These are phyloP conservation scores for Hybognathus amarus DNA, from an alignment of 2,797 vertebrate genomes.

Conservation along the genomic window DNA sequence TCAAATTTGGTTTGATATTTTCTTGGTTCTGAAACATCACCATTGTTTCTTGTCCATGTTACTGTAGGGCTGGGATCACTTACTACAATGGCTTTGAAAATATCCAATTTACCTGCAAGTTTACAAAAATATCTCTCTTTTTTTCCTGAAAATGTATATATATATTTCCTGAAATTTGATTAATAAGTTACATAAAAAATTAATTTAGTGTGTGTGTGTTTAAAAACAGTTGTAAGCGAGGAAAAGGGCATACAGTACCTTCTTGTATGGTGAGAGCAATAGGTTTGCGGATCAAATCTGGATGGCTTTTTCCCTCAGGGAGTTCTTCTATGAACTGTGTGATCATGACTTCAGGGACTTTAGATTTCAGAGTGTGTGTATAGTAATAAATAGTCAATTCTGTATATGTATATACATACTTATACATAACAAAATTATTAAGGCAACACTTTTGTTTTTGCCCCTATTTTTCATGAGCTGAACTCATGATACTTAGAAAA, in stretches of 20 bases:
- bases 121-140: not conserved
- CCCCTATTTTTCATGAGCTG: too few relatives aligned
- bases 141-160: not conserved
- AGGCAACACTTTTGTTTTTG: too few relatives aligned
- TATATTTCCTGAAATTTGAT: too few relatives aligned
- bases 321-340: slow-evolving; percentile 81
- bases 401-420: too few relatives aligned
- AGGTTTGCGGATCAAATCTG: slow-evolving; percentile 86
- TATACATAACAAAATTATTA: too few relatives aligned
- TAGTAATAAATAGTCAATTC: not conserved
- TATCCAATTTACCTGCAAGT: slow-evolving; percentile 82
- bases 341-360: slow-evolving; percentile 81
- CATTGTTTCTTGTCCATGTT: slow-evolving; percentile 76
- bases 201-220: not conserved
- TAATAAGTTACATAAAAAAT: not conserved
- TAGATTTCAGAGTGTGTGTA: slow-evolving; percentile 68
- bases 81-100: slow-evolving; percentile 83
- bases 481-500: too few relatives aligned
- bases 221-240: not conserved
- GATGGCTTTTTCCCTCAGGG: slow-evolving; percentile 80
- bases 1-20: slow-evolving; percentile 79
- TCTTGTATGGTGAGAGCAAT: slow-evolving; percentile 81
- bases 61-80: slow-evolving; percentile 81
- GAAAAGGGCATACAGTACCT: not conserved
- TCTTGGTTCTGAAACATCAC: slow-evolving; percentile 75